These are phyloP conservation scores for Peromyscus eremicus DNA, from an alignment of 2,797 vertebrate genomes.

Conservation along the genomic window DNA sequence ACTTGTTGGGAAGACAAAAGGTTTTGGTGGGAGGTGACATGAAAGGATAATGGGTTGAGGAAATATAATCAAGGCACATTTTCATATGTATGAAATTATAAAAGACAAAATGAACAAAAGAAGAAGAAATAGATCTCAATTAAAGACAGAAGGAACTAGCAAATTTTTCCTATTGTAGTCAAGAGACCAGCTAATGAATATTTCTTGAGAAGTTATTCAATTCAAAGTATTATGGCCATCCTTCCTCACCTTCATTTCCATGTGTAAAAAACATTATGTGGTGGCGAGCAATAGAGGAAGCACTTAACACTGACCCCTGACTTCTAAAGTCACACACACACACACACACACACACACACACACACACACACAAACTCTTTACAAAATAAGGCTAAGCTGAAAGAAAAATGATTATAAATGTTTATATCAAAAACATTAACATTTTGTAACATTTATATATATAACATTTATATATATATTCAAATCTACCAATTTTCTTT, in stretches of 20 bases:
- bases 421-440: neutral
- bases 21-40: neutral
- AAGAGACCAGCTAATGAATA: neutral
- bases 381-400: no score
- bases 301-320: neutral
- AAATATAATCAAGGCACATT: neutral
- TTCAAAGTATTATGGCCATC: neutral
- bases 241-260: neutral
- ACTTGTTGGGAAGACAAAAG: neutral
- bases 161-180: neutral
- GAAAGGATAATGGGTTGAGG: neutral
- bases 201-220: neutral
- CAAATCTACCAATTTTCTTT: constrained; percentile 1
- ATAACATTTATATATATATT: neutral
- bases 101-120: neutral
- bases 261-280: no score
- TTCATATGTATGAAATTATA: neutral
- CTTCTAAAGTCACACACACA: neutral
- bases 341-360: neutral
- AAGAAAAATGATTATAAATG: no score
- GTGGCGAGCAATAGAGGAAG: neutral
- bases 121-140: neutral
- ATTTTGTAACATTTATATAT: neutral
- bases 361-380: neutral
- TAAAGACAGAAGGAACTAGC: neutral